A percentile compares a stretch with the other conserved stretches of the same genome.
Evolutionary conservation across 2,113 vertebrate species (phyloP).

Genomic region (Pollimyrus isidori): DNA sequence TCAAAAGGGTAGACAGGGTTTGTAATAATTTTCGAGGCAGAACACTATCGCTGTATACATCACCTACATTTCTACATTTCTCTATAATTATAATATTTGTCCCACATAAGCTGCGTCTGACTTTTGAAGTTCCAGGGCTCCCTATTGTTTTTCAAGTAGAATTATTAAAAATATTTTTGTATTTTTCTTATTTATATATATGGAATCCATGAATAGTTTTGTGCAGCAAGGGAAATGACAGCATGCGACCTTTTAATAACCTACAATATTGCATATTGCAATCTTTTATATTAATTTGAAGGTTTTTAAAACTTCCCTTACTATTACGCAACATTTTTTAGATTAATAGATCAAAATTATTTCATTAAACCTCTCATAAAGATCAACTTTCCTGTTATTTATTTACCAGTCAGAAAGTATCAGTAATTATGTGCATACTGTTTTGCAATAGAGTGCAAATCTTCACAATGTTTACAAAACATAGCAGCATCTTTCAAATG

Average conservation of each 20-base stretch:
- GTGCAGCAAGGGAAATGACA: background rate
- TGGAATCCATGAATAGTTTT: background rate
- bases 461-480: background rate
- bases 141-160: background rate
- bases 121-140: background rate
- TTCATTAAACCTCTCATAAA: background rate
- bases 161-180: conserved; percentile 6
- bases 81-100: background rate
- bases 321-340: background rate
- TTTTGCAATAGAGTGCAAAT: background rate
- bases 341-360: background rate
- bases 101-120: background rate
- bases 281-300: background rate
- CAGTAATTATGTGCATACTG: background rate
- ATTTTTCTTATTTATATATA: background rate
- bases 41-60: background rate
- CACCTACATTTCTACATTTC: background rate
- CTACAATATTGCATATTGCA: background rate
- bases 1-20: background rate
- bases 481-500: background rate
- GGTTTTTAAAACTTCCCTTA: background rate
- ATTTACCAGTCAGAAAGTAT: background rate
- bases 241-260: background rate
- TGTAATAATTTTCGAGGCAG: background rate
- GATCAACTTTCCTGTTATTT: background rate